phyloP scores from a whole-genome alignment of 2,113 vertebrate species.

The Cyprinodon brontotheroides region DNA sequence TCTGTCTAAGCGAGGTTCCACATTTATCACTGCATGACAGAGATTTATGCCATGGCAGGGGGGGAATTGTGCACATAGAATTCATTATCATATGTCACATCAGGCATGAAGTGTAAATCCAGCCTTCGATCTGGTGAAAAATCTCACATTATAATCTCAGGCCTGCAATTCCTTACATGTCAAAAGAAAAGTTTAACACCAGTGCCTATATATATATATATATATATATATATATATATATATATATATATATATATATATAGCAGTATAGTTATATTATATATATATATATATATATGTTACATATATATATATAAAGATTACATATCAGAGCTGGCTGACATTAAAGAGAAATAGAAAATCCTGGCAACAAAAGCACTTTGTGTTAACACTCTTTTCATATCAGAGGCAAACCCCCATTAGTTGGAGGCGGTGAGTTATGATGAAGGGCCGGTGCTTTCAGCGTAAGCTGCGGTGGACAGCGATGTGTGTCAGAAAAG shows the following conservation, averaged over 20 bases:
- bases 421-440: slow-evolving; percentile 37
- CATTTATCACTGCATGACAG: slow-evolving; percentile 67
- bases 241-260: neutral
- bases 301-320: neutral
- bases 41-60: slow-evolving; percentile 56
- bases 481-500: slow-evolving; percentile 43
- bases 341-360: slow-evolving; percentile 24
- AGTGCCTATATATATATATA: neutral
- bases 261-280: too few species aligned
- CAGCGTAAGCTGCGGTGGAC: slow-evolving; percentile 10
- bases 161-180: slow-evolving; percentile 36
- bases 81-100: slow-evolving; percentile 67
- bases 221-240: neutral
- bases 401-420: slow-evolving; percentile 27
- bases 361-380: slow-evolving; percentile 30
- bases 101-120: slow-evolving; percentile 27
- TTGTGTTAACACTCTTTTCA: slow-evolving; percentile 22
- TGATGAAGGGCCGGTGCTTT: slow-evolving; percentile 43
- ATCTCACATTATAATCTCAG: slow-evolving; percentile 24
- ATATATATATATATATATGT: neutral
- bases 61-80: slow-evolving; percentile 57
- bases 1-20: slow-evolving; percentile 29
- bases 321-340: slow-evolving; percentile 4
- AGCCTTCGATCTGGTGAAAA: slow-evolving; percentile 32
- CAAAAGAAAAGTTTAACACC: too few species aligned